Percentiles rank a stretch among this genome's conserved stretches.
These are phyloP conservation scores for Brachyistius frenatus DNA, from an alignment of 2,113 vertebrate genomes.

Conservation along the genomic window DNA sequence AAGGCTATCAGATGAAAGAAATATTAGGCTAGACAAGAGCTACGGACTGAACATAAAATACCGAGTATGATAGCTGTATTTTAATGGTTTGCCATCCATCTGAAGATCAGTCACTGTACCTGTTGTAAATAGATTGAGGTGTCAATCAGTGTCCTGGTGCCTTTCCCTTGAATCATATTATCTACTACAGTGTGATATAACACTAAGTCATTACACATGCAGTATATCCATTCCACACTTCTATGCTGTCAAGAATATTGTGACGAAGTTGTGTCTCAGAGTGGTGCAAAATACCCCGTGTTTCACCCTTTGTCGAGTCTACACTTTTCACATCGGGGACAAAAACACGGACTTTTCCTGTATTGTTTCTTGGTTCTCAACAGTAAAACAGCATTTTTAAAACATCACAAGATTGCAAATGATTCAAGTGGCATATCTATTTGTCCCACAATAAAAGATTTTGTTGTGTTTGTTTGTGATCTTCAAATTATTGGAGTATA, in stretches of 20 bases:
- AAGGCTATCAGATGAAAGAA: background rate
- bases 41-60: background rate
- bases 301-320: background rate
- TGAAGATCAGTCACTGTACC: too few species aligned
- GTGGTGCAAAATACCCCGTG: background rate
- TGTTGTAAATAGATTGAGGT: background rate
- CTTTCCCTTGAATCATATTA: too few species aligned
- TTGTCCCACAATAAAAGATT: background rate
- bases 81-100: too few species aligned
- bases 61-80: background rate
- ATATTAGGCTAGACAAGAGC: background rate
- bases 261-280: background rate
- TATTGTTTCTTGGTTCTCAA: background rate
- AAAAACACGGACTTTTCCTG: background rate
- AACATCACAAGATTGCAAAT: background rate
- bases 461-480: background rate
- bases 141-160: background rate
- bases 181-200: too few species aligned
- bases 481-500: background rate
- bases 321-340: slow-evolving; percentile 1
- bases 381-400: background rate
- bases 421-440: background rate
- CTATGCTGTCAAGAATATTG: slow-evolving; percentile 2
- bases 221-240: background rate
- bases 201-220: too few species aligned